Evolutionary conservation across 1,140 invertebrate genomes (phyloP), one percentile per base, ranked within the genome.

Genomic region (Ceratina calcarata): DNA sequence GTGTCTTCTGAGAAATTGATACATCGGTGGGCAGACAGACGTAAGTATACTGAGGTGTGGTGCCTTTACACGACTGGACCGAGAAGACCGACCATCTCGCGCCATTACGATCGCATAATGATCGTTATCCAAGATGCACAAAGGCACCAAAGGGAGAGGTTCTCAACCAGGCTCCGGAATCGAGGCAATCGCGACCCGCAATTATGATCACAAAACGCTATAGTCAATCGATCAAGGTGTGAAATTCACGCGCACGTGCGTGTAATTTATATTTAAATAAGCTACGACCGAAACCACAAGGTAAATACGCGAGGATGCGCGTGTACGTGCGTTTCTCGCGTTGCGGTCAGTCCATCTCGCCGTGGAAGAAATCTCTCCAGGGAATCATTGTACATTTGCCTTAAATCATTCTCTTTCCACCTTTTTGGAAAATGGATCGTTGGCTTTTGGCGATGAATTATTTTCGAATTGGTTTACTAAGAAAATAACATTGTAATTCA

Each of bases 231-330:
- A 20, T 60, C 60, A 53, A 58, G 80, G 65, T 70, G 82, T 73
- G 58, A 57, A 76, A 86, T 78, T 64, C 84, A 80, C 78, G 78
- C 75, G 76, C 62, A 75, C 84, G 78, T 66, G 78, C 82, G 83
- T 83, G 86, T 88, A 91, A 92, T 92, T 92, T 91, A 89, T 90
- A 92, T 92, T 92, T 90, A 91, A 91, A 90, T 91, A 91, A 91
- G 90, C 85, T 83, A 73, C 86, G 70, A 89, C 85, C 79, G 85
- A 89, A 90, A 91, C 90, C 91, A 82, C 91, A 91, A 91, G 90
- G 89, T 88, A 91, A 91, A 92, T 89, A 91, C 72, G 81, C 83
- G 82, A 84, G 85, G 74, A 62, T 82, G 71, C 82, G 78, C 71
- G 74, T 77, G 66, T 82, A 71, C 82, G 78, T 75, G 74, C 82